phyloP scores from a whole-genome alignment of 1,140 invertebrate genomes.

The Mya arenaria region DNA sequence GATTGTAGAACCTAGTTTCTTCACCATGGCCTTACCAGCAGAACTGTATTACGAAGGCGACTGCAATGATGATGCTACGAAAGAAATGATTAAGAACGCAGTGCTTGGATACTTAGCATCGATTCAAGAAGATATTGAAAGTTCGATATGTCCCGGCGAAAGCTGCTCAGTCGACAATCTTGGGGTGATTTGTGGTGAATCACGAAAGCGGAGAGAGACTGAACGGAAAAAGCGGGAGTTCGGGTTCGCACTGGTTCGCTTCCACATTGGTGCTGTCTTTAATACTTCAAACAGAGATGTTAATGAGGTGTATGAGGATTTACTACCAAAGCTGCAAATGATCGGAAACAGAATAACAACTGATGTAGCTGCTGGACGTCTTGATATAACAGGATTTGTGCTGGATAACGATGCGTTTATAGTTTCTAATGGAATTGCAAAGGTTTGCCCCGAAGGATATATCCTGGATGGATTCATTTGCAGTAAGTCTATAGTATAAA shows the following conservation, averaged over 20 bases:
- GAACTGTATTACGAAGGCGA: constrained; percentile 24
- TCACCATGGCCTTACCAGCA: background rate
- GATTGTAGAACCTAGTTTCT: background rate
- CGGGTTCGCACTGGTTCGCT: background rate
- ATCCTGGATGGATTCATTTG: background rate
- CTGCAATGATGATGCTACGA: background rate
- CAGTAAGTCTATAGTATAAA: background rate
- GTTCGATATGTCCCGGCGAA: background rate
- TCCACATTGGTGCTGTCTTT: background rate
- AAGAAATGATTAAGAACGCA: background rate
- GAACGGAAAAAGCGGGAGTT: background rate
- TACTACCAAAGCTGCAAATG: no score
- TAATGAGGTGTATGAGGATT: background rate
- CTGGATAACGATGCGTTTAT: background rate
- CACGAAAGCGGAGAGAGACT: background rate
- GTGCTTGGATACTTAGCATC: background rate
- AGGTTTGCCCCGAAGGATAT: background rate
- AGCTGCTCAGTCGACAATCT: background rate
- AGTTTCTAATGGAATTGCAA: background rate
- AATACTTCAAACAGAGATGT: background rate
- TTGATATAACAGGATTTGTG: background rate
- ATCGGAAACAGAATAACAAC: background rate
- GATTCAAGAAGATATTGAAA: background rate
- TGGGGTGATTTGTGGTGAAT: background rate
- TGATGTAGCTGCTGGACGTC: background rate